Conservation (phyloP, 2,888 invertebrate species). For the Yponomeuta malinellus region DNA sequence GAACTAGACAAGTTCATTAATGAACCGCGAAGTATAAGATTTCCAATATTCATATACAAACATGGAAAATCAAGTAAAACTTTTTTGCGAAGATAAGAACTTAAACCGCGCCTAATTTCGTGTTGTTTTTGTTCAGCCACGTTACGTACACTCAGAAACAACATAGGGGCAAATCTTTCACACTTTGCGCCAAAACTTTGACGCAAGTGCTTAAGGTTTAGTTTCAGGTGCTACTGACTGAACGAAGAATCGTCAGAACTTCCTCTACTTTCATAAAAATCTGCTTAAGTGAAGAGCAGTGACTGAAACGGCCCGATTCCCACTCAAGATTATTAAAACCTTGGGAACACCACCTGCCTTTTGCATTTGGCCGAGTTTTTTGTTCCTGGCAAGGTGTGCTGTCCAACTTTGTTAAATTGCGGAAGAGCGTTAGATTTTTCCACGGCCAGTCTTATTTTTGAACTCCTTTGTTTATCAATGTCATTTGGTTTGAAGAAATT, state of each 20-base stretch:
- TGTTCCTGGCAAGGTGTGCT: constrained; percentile 50
- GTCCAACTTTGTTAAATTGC: constrained; percentile 37
- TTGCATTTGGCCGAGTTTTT: constrained; percentile 47
- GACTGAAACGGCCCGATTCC: constrained; percentile 13
- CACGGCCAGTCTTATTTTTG: constrained; percentile 12
- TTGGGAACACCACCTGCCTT: constrained; percentile 45
- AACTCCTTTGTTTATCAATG: neutral
- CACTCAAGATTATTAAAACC: constrained; percentile 16
- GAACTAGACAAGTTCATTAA: too few relatives aligned
- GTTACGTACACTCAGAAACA: too few relatives aligned
- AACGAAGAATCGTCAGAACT: neutral
- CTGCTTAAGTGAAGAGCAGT: constrained; percentile 5
- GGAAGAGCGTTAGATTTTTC: constrained; percentile 38
- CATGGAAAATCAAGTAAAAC: too few relatives aligned
- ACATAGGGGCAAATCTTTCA: too few relatives aligned
- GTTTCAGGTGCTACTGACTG: neutral
- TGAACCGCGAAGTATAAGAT: too few relatives aligned
- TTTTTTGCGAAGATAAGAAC: too few relatives aligned
- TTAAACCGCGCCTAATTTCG: too few relatives aligned
- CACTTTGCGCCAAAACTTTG: too few relatives aligned
- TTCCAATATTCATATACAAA: too few relatives aligned
- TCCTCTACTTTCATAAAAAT: constrained; percentile 3
- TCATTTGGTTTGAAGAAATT: neutral
- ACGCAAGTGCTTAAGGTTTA: too few relatives aligned
- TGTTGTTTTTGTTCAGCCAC: too few relatives aligned